A percentile compares a stretch with the other conserved stretches of the same genome.
These are phyloP conservation scores for Chalcis sispes DNA, from an alignment of 2,888 invertebrate genomes.

Conservation along the genomic window DNA sequence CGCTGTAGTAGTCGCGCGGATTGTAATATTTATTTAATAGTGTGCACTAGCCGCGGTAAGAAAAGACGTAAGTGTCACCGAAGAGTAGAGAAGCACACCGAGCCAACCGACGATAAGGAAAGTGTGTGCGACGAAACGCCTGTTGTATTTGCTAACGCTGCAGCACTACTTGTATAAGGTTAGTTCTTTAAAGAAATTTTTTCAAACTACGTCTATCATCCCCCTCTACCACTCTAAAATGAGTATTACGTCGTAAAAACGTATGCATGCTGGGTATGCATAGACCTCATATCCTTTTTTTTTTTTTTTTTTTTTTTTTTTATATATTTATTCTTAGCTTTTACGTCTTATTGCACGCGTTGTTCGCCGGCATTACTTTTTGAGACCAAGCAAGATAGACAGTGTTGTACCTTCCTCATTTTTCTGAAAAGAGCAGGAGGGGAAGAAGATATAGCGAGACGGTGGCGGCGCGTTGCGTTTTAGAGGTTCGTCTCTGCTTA, in stretches of 20 bases:
- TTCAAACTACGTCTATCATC: not conserved
- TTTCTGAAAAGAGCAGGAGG: not conserved
- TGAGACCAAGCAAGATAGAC: not conserved
- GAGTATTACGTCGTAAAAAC: too few relatives aligned
- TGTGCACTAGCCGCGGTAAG: not conserved
- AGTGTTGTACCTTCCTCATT: not conserved
- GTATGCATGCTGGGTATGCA: not conserved
- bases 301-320: not conserved
- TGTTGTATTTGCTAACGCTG: conserved; percentile 4
- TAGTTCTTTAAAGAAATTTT: not conserved
- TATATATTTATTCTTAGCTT: not conserved
- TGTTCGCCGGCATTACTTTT: not conserved
- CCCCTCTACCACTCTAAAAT: too few relatives aligned
- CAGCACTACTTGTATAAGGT: conserved; percentile 34
- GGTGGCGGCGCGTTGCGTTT: conserved; percentile 18
- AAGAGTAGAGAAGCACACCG: too few relatives aligned
- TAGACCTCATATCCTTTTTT: too few relatives aligned
- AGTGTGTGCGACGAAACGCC: conserved; percentile 17
- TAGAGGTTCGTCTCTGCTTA: not conserved
- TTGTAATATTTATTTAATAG: not conserved
- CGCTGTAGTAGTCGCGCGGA: conserved; percentile 13
- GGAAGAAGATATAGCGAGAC: too few relatives aligned
- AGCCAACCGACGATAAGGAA: too few relatives aligned
- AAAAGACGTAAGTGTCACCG: conserved; percentile 10
- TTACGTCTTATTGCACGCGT: not conserved